Conservation (phyloP, 2,888 invertebrate species). For the Podotricha telesiphe region DNA sequence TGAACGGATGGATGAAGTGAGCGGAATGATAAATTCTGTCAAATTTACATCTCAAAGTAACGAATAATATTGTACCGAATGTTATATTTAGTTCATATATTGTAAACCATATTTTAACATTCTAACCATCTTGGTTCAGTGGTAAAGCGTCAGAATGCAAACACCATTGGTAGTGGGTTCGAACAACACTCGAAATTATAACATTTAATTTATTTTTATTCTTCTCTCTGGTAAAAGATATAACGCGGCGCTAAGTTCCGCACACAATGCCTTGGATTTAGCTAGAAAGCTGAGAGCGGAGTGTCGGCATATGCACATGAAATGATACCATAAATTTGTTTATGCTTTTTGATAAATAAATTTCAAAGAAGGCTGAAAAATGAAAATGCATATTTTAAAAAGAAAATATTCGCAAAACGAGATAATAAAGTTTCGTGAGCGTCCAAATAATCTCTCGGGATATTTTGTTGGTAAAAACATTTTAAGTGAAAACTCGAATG, state of each 20-base stretch:
- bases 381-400: constrained; percentile 5
- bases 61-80: constrained; percentile 2
- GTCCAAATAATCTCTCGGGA: constrained; percentile 11
- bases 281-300: neutral
- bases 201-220: too few relatives aligned
- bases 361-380: neutral
- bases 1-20: constrained; percentile 36
- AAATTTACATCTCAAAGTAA: constrained; percentile 22
- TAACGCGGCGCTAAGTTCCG: neutral
- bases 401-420: constrained; percentile 10
- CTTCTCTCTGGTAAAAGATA: neutral
- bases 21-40: constrained; percentile 36
- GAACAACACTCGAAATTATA: too few relatives aligned
- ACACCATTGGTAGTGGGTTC: too few relatives aligned
- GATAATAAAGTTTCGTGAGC: constrained; percentile 17
- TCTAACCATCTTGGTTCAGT: too few relatives aligned
- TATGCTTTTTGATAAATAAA: too few relatives aligned
- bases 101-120: neutral
- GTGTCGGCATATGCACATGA: too few relatives aligned
- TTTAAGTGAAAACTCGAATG: constrained; percentile 8
- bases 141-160: too few relatives aligned
- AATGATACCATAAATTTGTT: too few relatives aligned
- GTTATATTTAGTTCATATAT: neutral
- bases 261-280: neutral
- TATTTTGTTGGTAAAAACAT: constrained; percentile 8